Evolutionary conservation across 2,888 invertebrate genomes (phyloP).

Genomic region (Acrobasis consociella): DNA sequence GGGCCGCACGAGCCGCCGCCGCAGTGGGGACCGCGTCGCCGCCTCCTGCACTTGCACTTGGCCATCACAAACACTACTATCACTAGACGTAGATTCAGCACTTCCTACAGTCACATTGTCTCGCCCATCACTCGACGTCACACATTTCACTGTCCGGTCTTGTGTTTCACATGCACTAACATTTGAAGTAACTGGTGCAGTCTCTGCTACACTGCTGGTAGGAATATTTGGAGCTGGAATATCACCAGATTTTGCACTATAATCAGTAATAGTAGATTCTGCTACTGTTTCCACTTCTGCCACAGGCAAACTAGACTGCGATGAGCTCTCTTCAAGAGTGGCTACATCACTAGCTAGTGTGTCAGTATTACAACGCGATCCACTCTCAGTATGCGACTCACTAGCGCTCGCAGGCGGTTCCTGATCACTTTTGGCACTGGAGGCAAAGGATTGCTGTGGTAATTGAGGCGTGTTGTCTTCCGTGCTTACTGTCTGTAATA

Average conservation of each 20-base stretch:
- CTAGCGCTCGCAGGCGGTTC: constrained; percentile 34
- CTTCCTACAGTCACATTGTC: constrained; percentile 74
- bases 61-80: constrained; percentile 69
- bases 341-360: constrained; percentile 39
- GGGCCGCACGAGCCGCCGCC: constrained; percentile 69
- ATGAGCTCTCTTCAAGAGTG: constrained; percentile 36
- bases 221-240: constrained; percentile 44
- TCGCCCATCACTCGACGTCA: constrained; percentile 70
- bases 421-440: constrained; percentile 50
- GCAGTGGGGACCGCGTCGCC: constrained; percentile 60
- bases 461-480: constrained; percentile 32
- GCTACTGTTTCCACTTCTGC: constrained; percentile 35
- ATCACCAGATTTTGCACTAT: constrained; percentile 32
- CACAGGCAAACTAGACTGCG: constrained; percentile 46
- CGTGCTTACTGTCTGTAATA: constrained; percentile 32
- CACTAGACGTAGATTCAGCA: constrained; percentile 77
- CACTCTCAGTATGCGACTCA: constrained; percentile 36
- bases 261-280: constrained; percentile 21
- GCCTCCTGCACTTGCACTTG: constrained; percentile 49
- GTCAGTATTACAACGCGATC: constrained; percentile 36
- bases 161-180: constrained; percentile 57
- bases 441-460: constrained; percentile 36
- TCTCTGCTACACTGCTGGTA: constrained; percentile 62
- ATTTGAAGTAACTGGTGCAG: constrained; percentile 51
- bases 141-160: constrained; percentile 72